phyloP scores from a whole-genome alignment of 2,797 vertebrate genomes.

The Crocidura indochinensis region DNA sequence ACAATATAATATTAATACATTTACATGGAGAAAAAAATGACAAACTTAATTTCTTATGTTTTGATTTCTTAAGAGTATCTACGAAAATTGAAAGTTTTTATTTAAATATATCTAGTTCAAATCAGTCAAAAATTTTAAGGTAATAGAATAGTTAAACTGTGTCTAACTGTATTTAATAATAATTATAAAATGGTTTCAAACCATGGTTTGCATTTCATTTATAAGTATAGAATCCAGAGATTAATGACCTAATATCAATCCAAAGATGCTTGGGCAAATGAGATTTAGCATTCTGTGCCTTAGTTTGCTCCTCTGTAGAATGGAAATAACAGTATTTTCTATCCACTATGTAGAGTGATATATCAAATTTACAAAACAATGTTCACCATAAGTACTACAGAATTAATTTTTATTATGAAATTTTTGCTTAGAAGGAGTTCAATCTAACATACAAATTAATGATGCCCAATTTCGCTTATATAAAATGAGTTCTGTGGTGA shows the following conservation, averaged over 20 bases:
- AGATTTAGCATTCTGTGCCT: conserved; percentile 34
- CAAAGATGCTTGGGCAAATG: neutral
- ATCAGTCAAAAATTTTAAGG: conserved; percentile 4
- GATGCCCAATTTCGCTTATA: neutral
- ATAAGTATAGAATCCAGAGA: neutral
- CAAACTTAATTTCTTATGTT: conserved; percentile 47
- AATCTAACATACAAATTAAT: conserved; percentile 1
- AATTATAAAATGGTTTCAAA: conserved; percentile 41
- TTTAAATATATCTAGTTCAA: conserved; percentile 22
- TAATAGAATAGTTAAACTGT: conserved; percentile 59
- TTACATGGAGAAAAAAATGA: conserved; percentile 41
- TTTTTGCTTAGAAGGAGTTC: conserved; percentile 40
- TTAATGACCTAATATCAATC: conserved; percentile 2
- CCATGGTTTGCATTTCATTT: neutral
- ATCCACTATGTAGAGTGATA: neutral
- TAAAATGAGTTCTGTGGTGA: too few relatives aligned
- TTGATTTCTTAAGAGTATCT: conserved; percentile 35
- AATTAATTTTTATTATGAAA: conserved; percentile 1
- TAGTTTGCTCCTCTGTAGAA: neutral
- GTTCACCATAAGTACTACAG: neutral
- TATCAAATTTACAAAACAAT: conserved; percentile 19
- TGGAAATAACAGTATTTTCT: neutral
- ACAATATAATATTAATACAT: conserved; percentile 63
- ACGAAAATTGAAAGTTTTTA: conserved; percentile 1
- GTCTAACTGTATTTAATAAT: conserved; percentile 36